Percentiles rank a stretch among this genome's conserved stretches.
Evolutionary conservation across 1,140 invertebrate species (phyloP).

Genomic region (Drosophila nannoptera): DNA sequence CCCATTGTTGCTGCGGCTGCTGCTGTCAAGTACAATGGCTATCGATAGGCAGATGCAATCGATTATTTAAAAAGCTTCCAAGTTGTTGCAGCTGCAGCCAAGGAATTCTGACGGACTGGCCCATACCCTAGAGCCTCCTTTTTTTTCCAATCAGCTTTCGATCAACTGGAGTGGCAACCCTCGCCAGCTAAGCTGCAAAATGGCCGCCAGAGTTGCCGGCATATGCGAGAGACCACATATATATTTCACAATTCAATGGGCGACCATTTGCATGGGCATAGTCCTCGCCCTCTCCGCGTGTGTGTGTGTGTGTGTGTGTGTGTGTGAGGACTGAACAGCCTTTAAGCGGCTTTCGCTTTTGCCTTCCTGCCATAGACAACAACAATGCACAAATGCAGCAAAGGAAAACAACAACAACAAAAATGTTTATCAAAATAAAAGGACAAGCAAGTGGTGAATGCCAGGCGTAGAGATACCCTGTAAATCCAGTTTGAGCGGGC

Average conservation of each 20-base stretch:
- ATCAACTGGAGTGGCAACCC: constrained; percentile 7
- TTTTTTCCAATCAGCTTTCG: no score
- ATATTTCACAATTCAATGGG: constrained; percentile 74
- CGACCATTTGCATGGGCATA: not conserved
- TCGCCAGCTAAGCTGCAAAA: constrained; percentile 44
- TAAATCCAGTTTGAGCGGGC: not conserved
- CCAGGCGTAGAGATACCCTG: not conserved
- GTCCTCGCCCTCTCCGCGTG: not conserved
- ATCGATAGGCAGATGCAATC: constrained; percentile 11
- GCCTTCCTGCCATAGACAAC: constrained; percentile 38
- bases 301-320: constrained; percentile 4
- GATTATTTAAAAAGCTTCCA: constrained; percentile 8
- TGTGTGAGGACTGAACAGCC: constrained; percentile 36
- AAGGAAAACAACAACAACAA: constrained; percentile 17
- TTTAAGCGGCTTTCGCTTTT: constrained; percentile 66
- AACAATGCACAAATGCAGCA: constrained; percentile 30
- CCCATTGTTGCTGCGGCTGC: not conserved
- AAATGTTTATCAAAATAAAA: constrained; percentile 8
- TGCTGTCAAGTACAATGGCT: not conserved
- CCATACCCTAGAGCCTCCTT: no score
- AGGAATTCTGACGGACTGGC: not conserved
- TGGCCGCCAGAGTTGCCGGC: constrained; percentile 38
- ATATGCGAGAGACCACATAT: constrained; percentile 54
- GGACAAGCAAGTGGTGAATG: constrained; percentile 1
- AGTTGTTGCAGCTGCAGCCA: not conserved